These are phyloP conservation scores for Ptycholaimellus sp. DNA, from an alignment of 2,888 invertebrate genomes.

Conservation along the genomic window DNA sequence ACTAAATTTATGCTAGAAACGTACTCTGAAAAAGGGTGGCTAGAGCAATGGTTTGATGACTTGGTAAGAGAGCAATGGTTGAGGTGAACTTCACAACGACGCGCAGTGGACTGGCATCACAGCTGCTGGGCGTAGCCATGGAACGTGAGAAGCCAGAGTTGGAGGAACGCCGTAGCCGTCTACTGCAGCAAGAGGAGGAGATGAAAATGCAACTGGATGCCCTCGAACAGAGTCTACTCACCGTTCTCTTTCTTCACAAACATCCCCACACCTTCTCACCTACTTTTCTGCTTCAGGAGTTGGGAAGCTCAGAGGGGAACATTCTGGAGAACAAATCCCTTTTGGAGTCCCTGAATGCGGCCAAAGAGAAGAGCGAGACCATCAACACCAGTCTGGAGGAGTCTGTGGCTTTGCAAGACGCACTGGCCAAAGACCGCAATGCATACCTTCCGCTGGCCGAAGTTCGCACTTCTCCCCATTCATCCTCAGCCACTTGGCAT, in stretches of 20 bases:
- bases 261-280: not conserved
- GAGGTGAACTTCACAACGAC: constrained; percentile 53
- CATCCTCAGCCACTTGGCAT: too few species aligned
- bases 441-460: constrained; percentile 41
- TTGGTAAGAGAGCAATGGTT: too few species aligned
- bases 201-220: constrained; percentile 60
- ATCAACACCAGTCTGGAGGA: constrained; percentile 45
- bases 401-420: constrained; percentile 37
- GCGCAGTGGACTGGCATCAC: constrained; percentile 45
- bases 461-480: too few species aligned
- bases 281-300: constrained; percentile 17
- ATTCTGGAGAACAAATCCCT: constrained; percentile 58
- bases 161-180: constrained; percentile 51
- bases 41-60: too few species aligned
- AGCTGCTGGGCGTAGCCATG: constrained; percentile 31
- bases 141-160: constrained; percentile 47
- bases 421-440: constrained; percentile 36
- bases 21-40: too few species aligned
- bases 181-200: constrained; percentile 59
- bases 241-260: constrained; percentile 30
- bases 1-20: too few species aligned
- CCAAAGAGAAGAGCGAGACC: constrained; percentile 48
- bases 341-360: constrained; percentile 47
- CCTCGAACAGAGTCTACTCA: constrained; percentile 55
- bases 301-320: constrained; percentile 55